phyloP scores from a whole-genome alignment of 2,888 invertebrate genomes.

The Ophion costatus region DNA sequence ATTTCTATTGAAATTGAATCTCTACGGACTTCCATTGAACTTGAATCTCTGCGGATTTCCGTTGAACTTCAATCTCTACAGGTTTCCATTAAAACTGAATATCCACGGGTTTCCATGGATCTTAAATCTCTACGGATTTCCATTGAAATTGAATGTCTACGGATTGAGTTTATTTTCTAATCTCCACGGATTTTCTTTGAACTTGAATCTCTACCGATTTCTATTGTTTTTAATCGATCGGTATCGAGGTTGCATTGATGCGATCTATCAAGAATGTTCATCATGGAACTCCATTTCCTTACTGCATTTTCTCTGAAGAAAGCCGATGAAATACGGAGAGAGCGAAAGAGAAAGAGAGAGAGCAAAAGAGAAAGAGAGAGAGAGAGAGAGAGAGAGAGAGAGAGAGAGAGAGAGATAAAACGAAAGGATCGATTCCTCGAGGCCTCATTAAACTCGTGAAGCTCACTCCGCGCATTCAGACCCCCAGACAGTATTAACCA shows the following conservation, averaged over 20 bases:
- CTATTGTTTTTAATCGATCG: not conserved
- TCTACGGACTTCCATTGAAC: not conserved
- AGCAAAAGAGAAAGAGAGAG: not conserved
- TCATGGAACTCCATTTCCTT: no score
- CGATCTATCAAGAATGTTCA: not conserved
- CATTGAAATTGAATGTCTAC: no score
- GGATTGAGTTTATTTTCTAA: no score
- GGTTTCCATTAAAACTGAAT: no score
- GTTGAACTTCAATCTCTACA: no score
- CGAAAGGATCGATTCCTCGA: constrained; percentile 71
- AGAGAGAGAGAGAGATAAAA: constrained; percentile 10
- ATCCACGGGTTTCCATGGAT: no score
- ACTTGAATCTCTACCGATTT: not conserved
- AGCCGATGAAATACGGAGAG: not conserved
- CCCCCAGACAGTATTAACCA: constrained; percentile 19
- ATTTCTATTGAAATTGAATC: no score
- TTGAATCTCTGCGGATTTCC: no score
- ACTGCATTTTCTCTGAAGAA: no score
- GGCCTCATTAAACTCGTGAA: constrained; percentile 71
- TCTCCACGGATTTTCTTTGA: no score
- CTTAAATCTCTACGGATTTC: no score
- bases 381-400: constrained; percentile 5
- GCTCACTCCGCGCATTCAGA: constrained; percentile 17
- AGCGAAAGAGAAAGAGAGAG: constrained; percentile 1
- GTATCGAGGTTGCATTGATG: no score